Percentiles rank a stretch among this genome's conserved stretches.
These are phyloP conservation scores for Meleagris gallopavo DNA, from an alignment of 2,113 vertebrate species.

Conservation along the genomic window DNA sequence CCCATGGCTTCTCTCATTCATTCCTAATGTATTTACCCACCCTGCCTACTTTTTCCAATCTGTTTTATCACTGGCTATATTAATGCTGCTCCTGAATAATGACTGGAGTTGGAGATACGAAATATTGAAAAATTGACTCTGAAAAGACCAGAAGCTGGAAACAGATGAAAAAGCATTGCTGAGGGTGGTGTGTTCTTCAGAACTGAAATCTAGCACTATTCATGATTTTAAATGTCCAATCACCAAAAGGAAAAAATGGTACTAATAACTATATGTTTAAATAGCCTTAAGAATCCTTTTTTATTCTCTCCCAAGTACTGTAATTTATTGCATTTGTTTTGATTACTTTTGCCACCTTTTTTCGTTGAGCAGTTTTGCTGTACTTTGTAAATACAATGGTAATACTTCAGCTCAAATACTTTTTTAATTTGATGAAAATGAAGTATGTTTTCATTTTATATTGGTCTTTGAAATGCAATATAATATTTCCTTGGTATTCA, in stretches of 20 bases:
- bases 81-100: neutral
- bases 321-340: neutral
- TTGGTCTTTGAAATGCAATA: neutral
- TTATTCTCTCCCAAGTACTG: neutral
- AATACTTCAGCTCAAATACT: neutral
- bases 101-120: neutral
- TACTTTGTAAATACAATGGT: neutral
- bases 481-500: neutral
- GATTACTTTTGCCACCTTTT: neutral
- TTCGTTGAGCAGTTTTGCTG: neutral
- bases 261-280: neutral
- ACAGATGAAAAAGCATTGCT: neutral
- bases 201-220: neutral
- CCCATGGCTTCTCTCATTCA: conserved; percentile 29
- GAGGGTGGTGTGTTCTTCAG: neutral
- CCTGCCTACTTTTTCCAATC: conserved; percentile 17
- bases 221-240: neutral
- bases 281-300: neutral
- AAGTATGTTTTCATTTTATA: neutral
- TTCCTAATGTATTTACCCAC: conserved; percentile 51
- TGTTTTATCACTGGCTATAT: conserved; percentile 10
- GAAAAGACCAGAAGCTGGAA: conserved; percentile 25
- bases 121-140: neutral
- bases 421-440: neutral
- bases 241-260: neutral